Base-by-base conservation (phyloP, 2,888 invertebrate genomes). In the Lysandra bellargus region DNA sequence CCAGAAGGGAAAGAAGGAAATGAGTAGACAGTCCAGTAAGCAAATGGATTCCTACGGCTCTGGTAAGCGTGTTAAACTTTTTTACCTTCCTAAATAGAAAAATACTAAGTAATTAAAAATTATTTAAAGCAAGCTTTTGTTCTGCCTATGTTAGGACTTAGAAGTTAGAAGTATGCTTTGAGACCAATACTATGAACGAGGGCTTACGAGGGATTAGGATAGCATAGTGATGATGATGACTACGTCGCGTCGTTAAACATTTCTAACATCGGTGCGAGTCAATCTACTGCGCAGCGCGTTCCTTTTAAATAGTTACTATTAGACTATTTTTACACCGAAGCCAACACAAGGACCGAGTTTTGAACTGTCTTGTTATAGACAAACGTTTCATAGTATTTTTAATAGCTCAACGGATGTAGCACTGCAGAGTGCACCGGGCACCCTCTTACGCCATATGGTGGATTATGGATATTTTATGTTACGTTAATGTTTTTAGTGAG, bases 41-140 rank as follows among this genome's bases (percentile, higher is more conserved):
- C 86, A 87, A 40, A 87, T 85, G 0, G 92, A 93, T 80, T 91
- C 93, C 40, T 94, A 94, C 1, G 91, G 93, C 83, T 93, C 94
- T 80, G 93, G 94, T 94, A 79, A 37, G n/a, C 17, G 9, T 17
- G 4, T 53, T 57, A 33, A 30, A 23, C 7, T 44, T 23, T 33
- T 53, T 40, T 6, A 40, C 40, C 6, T 40, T 40, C 40, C 40
- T 40, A 40, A 40, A 40, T 40, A 40, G 40, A 44, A 7, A 7
- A 44, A 44, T 44, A 44, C 44, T 7, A 44, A 7, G 1, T 7
- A 44, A 44, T 44, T 7, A 7, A 7, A 7, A 44, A 44, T 44
- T 44, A 7, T 0, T 44, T 7, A 44, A 44, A 44, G 44, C 44
- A 44, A 44, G 44, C 7, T 44, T 44, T 44, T 44, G 7, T 44